Conservation (phyloP, 2,113 vertebrate genomes). For the Sinocyclocheilus rhinocerous region DNA sequence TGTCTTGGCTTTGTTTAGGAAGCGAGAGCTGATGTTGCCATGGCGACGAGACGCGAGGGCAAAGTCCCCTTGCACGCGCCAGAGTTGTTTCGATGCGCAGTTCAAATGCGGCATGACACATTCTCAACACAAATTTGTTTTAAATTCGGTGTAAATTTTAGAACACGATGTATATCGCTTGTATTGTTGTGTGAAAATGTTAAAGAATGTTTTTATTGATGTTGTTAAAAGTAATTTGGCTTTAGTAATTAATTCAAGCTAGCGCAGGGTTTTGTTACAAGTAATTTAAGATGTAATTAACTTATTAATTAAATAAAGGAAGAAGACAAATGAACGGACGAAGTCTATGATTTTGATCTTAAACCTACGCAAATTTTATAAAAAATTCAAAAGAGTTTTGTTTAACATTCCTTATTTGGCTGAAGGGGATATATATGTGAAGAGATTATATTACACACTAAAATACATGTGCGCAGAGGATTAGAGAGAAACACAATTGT, state of each 20-base stretch:
- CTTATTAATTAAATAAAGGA: background rate
- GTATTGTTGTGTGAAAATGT: background rate
- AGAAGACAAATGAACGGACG: background rate
- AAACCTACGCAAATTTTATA: background rate
- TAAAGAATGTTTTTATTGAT: background rate
- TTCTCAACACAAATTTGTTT: background rate
- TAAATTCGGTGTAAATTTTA: background rate
- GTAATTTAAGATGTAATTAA: background rate
- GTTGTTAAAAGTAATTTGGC: background rate
- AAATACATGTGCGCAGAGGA: background rate
- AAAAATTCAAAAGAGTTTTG: no score
- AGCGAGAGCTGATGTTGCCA: conserved; percentile 50
- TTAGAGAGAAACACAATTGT: background rate
- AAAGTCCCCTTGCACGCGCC: background rate
- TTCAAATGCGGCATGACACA: background rate
- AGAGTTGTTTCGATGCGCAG: background rate
- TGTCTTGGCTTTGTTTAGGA: conserved; percentile 57
- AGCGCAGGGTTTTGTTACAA: background rate
- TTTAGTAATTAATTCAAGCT: background rate
- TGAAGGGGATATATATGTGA: no score
- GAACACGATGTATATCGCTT: background rate
- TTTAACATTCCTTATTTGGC: no score
- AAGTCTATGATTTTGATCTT: background rate
- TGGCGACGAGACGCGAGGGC: conserved; percentile 53
- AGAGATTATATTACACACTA: background rate